These are phyloP conservation scores for Orthosia cruda DNA, from an alignment of 2,888 invertebrate genomes.

Conservation along the genomic window DNA sequence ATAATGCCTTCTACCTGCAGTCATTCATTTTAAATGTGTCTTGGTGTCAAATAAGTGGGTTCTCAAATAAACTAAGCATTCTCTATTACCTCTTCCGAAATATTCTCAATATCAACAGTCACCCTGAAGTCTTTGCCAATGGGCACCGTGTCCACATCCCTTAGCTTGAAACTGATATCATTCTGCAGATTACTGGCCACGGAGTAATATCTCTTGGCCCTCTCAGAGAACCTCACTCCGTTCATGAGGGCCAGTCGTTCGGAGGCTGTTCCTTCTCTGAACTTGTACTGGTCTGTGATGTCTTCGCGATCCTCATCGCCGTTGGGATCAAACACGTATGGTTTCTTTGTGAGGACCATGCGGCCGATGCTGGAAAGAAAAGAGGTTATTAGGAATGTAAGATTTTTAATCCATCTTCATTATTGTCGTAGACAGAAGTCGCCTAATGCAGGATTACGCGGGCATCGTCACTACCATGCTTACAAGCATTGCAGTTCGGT, in stretches of 20 bases:
- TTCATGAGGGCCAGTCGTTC: conserved; percentile 95
- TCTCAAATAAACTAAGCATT: background rate
- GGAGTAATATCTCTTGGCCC: conserved; percentile 93
- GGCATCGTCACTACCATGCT: too few species aligned
- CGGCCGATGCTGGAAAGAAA: conserved; percentile 93
- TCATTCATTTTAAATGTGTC: too few species aligned
- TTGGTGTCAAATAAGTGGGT: too few species aligned
- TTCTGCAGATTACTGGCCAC: conserved; percentile 91
- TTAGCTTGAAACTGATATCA: conserved; percentile 93
- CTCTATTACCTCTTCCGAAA: conserved; percentile 85
- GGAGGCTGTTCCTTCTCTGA: conserved; percentile 94
- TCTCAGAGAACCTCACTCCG: conserved; percentile 93
- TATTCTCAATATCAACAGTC: conserved; percentile 93
- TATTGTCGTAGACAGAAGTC: background rate
- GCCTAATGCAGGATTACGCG: too few species aligned
- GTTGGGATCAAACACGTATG: conserved; percentile 94
- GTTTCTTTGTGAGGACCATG: conserved; percentile 94
- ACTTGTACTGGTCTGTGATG: conserved; percentile 94
- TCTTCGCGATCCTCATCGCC: conserved; percentile 94
- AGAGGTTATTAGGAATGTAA: background rate
- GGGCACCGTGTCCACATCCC: conserved; percentile 93
- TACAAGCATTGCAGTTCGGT: too few species aligned
- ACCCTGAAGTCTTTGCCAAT: conserved; percentile 94
- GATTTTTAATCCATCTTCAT: too few species aligned
- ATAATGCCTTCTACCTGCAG: too few species aligned